phyloP scores from a whole-genome alignment of 2,888 invertebrate species.

The Tenthredo livida region DNA sequence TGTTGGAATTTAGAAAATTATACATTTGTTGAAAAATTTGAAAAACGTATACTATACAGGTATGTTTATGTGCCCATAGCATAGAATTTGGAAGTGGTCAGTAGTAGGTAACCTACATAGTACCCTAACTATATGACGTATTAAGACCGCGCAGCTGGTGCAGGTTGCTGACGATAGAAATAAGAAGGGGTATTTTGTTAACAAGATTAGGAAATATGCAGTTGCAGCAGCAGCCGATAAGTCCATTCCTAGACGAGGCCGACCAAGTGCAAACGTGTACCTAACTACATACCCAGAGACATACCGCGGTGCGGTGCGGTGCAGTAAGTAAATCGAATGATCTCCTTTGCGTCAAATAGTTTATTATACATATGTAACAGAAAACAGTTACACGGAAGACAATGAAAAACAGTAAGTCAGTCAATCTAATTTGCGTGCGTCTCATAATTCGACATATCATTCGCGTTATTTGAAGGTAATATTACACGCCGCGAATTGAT shows the following conservation, averaged over 20 bases:
- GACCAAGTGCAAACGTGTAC: constrained; percentile 68
- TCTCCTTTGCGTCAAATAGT: background rate
- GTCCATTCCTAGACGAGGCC: constrained; percentile 76
- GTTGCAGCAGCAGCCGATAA: constrained; percentile 68
- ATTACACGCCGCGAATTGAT: background rate
- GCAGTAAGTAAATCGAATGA: background rate
- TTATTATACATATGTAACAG: background rate
- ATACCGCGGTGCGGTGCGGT: constrained; percentile 17
- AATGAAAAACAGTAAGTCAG: background rate
- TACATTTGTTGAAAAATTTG: background rate
- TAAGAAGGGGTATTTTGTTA: constrained; percentile 41
- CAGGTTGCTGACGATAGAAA: background rate
- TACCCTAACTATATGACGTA: background rate
- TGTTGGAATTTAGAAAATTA: background rate
- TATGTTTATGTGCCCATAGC: no score
- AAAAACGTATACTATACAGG: background rate
- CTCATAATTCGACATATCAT: constrained; percentile 5
- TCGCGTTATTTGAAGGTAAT: background rate
- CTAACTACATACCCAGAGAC: constrained; percentile 54
- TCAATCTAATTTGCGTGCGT: background rate
- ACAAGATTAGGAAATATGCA: constrained; percentile 68
- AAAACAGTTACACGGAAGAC: background rate
- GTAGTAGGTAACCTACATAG: background rate
- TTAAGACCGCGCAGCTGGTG: constrained; percentile 3
- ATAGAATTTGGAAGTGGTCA: background rate